A percentile compares a stretch with the other conserved stretches of the same genome.
These are phyloP conservation scores for Astropecten irregularis DNA, from an alignment of 53 echinoderm and acorn worm genomes.

Conservation along the genomic window DNA sequence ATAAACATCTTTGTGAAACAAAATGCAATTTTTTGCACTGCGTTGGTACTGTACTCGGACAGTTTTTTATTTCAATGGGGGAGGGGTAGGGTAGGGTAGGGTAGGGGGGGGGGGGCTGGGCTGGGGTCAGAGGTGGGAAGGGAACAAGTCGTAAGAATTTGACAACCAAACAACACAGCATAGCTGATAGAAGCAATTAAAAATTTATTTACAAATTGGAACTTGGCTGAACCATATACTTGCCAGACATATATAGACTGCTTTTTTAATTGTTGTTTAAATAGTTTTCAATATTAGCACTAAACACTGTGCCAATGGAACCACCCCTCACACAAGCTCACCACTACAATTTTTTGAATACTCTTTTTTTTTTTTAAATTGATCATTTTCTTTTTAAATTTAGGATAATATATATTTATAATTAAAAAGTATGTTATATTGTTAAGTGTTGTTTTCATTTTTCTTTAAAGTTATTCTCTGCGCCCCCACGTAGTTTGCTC, in stretches of 20 bases:
- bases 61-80: too few species aligned
- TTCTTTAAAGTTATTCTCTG: too few species aligned
- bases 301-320: slow-evolving; percentile 42
- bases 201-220: slow-evolving; percentile 76
- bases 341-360: slow-evolving; percentile 39
- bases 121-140: background rate
- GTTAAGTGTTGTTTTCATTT: background rate
- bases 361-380: slow-evolving; percentile 48
- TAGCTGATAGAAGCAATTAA: slow-evolving; percentile 76
- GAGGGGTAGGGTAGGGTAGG: too few species aligned
- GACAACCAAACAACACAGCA: background rate
- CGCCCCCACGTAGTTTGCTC: too few species aligned
- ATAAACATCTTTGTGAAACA: too few species aligned
- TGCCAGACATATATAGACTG: slow-evolving; percentile 46
- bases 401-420: slow-evolving; percentile 15
- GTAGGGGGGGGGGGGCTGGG: too few species aligned
- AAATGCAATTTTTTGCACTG: too few species aligned
- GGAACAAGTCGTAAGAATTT: background rate
- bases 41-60: too few species aligned
- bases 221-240: slow-evolving; percentile 54
- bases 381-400: slow-evolving; percentile 43
- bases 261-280: slow-evolving; percentile 21
- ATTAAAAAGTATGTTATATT: slow-evolving; percentile 24
- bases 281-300: slow-evolving; percentile 25
- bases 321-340: slow-evolving; percentile 39